Conservation (phyloP, 2,888 invertebrate species). For the Chironomus tentans region DNA sequence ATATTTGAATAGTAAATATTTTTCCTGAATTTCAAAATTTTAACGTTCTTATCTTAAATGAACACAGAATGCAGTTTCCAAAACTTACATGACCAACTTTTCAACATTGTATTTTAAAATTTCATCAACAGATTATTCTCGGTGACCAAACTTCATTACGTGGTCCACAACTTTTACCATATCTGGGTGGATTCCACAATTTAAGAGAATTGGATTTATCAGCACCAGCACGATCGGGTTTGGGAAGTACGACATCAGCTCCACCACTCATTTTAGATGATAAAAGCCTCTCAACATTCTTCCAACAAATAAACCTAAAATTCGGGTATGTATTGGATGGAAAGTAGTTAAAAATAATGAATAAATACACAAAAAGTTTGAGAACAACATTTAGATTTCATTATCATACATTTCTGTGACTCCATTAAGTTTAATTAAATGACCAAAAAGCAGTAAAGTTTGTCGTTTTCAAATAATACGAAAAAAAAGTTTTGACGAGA, state of each 20-base stretch:
- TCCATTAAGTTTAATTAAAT: constrained; percentile 13
- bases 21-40: too few species aligned
- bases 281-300: constrained; percentile 43
- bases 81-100: not conserved
- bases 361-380: not conserved
- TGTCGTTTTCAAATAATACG: not conserved
- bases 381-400: not conserved
- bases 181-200: constrained; percentile 44
- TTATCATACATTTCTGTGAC: not conserved
- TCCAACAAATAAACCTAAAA: constrained; percentile 41
- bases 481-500: not conserved
- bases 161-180: constrained; percentile 44
- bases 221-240: constrained; percentile 42
- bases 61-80: too few species aligned
- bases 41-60: too few species aligned
- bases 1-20: too few species aligned
- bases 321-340: constrained; percentile 37
- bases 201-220: constrained; percentile 45
- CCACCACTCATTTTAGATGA: constrained; percentile 44
- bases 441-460: not conserved
- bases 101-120: not conserved
- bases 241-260: constrained; percentile 37
- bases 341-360: not conserved
- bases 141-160: constrained; percentile 43
- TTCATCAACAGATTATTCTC: constrained; percentile 38